Evolutionary conservation across 2,888 invertebrate species (phyloP).

Genomic region (Mesorhabditis belari): DNA sequence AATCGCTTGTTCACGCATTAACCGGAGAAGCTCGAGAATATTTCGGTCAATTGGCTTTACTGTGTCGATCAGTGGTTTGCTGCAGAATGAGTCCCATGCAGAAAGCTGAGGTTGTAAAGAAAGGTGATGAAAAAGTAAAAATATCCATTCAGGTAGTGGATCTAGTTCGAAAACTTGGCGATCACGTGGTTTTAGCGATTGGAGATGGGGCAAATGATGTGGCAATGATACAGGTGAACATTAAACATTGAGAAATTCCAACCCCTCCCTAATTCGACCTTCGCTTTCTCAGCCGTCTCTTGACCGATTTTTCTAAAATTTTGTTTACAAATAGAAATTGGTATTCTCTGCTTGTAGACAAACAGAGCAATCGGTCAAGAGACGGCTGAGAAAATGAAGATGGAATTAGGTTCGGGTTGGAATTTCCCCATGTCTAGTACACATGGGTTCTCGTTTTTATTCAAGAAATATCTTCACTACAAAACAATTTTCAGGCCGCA

Average conservation of each 20-base stretch:
- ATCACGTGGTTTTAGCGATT: constrained; percentile 82
- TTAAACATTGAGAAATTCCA: too few species aligned
- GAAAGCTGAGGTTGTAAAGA: constrained; percentile 60
- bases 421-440: too few species aligned
- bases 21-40: constrained; percentile 75
- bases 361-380: too few species aligned
- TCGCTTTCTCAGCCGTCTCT: too few species aligned
- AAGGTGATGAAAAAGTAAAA: neutral
- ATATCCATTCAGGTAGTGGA: constrained; percentile 55
- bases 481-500: constrained; percentile 64
- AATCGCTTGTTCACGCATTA: constrained; percentile 42
- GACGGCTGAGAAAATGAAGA: too few species aligned
- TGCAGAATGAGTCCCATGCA: constrained; percentile 95
- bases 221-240: constrained; percentile 82
- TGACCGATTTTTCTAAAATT: too few species aligned
- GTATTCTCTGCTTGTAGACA: too few species aligned
- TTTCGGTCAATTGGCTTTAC: constrained; percentile 84
- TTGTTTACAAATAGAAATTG: too few species aligned
- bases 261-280: too few species aligned
- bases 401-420: too few species aligned
- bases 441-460: too few species aligned
- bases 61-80: constrained; percentile 93
- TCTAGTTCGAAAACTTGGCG: constrained; percentile 62
- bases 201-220: constrained; percentile 97
- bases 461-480: neutral